Conservation (phyloP, 2,797 vertebrate species). For the Molothrus aeneus region DNA sequence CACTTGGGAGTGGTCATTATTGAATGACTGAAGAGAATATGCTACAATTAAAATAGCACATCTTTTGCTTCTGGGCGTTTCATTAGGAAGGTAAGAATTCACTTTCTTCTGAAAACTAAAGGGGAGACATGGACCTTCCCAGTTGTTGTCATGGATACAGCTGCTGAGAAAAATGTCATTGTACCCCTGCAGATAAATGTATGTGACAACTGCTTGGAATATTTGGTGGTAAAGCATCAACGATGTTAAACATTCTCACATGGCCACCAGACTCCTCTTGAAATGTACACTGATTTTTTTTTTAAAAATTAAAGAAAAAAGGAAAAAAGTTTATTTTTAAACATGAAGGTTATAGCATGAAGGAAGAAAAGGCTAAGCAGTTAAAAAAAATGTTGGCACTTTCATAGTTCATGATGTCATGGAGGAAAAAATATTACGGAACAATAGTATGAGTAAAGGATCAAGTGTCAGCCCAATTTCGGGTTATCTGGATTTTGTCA, state of each 20-base stretch:
- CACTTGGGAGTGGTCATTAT: not conserved
- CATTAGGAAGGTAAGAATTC: constrained; percentile 38
- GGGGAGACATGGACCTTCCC: constrained; percentile 34
- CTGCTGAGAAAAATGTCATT: constrained; percentile 72
- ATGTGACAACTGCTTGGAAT: constrained; percentile 71
- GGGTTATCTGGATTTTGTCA: constrained; percentile 65
- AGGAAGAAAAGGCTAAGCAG: constrained; percentile 28
- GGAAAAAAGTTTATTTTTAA: not conserved
- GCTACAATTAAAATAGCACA: not conserved
- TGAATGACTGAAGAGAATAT: not conserved
- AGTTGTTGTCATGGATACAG: constrained; percentile 72
- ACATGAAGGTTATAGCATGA: constrained; percentile 6
- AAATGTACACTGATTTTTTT: not conserved
- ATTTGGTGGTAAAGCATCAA: not conserved
- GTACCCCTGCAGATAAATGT: constrained; percentile 63
- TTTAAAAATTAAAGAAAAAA: not conserved
- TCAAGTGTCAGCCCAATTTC: constrained; percentile 60
- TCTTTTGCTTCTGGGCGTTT: constrained; percentile 13
- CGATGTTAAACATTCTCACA: constrained; percentile 60
- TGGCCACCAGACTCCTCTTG: constrained; percentile 21
- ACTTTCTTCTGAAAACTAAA: constrained; percentile 27
- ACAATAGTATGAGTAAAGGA: constrained; percentile 69
- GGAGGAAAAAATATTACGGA: constrained; percentile 72
- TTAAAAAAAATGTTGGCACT: constrained; percentile 49
- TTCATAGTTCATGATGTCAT: constrained; percentile 63